These are phyloP conservation scores for Acanthopagrus latus DNA, from an alignment of 2,797 vertebrate genomes.

Conservation along the genomic window DNA sequence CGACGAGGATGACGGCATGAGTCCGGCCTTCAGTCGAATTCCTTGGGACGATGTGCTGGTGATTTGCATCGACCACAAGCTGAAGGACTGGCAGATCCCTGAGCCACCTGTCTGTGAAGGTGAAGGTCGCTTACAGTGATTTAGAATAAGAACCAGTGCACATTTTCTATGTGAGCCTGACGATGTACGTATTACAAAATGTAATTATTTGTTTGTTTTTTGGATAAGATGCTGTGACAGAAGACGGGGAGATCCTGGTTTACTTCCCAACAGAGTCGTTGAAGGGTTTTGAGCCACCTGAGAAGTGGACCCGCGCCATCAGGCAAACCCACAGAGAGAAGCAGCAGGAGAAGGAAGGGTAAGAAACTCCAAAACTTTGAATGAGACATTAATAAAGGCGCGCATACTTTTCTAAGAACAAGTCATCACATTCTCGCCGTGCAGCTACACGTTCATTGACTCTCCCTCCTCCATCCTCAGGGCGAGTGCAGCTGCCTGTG, in stretches of 20 bases:
- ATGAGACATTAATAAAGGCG: too few species aligned
- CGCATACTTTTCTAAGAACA: not conserved
- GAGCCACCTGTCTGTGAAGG: conserved; percentile 83
- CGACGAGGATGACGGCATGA: conserved; percentile 9
- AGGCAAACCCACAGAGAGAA: conserved; percentile 85
- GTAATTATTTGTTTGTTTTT: not conserved
- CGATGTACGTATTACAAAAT: not conserved
- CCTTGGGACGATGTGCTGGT: conserved; percentile 92
- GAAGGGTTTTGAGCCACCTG: conserved; percentile 86
- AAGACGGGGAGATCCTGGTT: conserved; percentile 90
- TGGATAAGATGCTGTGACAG: conserved; percentile 87
- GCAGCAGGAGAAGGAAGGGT: conserved; percentile 71
- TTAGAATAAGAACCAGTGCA: not conserved
- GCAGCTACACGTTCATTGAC: not conserved
- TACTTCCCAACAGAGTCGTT: conserved; percentile 88
- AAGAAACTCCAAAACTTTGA: conserved; percentile 18
- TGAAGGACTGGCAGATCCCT: conserved; percentile 91
- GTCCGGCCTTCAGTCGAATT: conserved; percentile 82
- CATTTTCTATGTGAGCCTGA: not conserved
- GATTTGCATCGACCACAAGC: conserved; percentile 93
- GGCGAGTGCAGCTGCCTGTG: conserved; percentile 8
- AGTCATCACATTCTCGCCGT: not conserved
- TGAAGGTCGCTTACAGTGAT: conserved; percentile 53
- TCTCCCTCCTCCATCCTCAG: conserved; percentile 27
- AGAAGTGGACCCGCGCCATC: conserved; percentile 88